Evolutionary conservation across 2,888 invertebrate genomes (phyloP).

Genomic region (Eugnorisma glareosa): DNA sequence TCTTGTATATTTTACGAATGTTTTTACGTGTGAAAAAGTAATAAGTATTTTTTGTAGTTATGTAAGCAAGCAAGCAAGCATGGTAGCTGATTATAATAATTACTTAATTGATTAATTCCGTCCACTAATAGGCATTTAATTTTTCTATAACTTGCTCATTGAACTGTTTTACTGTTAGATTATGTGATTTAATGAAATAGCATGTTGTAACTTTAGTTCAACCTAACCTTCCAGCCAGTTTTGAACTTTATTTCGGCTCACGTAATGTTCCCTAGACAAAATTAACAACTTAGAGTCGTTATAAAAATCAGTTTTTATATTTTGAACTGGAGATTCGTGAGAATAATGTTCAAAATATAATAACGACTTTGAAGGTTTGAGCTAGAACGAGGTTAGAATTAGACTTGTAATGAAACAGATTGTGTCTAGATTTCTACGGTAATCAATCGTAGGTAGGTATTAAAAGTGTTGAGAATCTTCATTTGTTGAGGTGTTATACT

Average conservation of each 20-base stretch:
- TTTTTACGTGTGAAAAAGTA: slow-evolving; percentile 5
- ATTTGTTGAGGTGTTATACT: background rate
- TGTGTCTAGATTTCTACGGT: background rate
- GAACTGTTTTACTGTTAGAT: slow-evolving; percentile 6
- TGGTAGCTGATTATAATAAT: slow-evolving; percentile 13
- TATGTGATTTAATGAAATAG: background rate
- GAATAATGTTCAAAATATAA: background rate
- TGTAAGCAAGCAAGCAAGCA: background rate
- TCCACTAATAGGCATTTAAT: slow-evolving; percentile 35
- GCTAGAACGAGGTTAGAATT: background rate
- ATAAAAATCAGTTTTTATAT: background rate
- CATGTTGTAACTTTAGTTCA: background rate
- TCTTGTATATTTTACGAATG: background rate
- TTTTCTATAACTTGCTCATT: slow-evolving; percentile 8
- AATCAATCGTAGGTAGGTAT: background rate
- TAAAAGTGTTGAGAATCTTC: slow-evolving; percentile 5
- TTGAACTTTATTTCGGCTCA: background rate
- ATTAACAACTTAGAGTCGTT: background rate
- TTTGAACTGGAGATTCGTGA: background rate
- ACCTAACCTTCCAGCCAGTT: background rate
- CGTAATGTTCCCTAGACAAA: background rate
- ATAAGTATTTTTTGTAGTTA: background rate
- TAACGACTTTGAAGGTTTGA: background rate
- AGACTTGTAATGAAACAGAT: background rate
- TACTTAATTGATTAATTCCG: slow-evolving; percentile 18